Evolutionary conservation across 2,888 invertebrate genomes (phyloP).

Genomic region (Rhagonycha lutea): DNA sequence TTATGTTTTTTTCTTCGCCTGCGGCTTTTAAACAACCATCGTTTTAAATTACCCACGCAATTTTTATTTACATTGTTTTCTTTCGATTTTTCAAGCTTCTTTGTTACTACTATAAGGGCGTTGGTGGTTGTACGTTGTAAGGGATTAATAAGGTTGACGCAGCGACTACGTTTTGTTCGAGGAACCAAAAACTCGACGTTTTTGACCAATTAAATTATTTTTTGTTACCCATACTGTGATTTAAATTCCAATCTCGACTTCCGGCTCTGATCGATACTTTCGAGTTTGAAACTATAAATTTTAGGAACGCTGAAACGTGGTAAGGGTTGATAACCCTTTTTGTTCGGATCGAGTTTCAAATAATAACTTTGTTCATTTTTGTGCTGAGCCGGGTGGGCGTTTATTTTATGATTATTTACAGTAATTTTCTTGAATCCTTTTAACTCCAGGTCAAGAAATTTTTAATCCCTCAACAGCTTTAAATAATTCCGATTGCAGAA

Average conservation of each 20-base stretch:
- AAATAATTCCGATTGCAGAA: neutral
- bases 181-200: neutral
- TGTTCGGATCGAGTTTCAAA: neutral
- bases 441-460: neutral
- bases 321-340: neutral
- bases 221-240: neutral
- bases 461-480: neutral
- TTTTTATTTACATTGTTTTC: neutral
- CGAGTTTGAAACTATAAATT: neutral
- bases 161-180: neutral
- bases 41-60: neutral
- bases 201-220: neutral
- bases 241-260: neutral
- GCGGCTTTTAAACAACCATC: neutral
- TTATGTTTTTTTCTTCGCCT: neutral
- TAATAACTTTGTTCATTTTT: neutral
- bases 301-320: neutral
- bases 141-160: neutral
- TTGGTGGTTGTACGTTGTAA: neutral
- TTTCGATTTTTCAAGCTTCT: neutral
- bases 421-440: neutral
- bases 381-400: neutral
- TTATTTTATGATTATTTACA: neutral
- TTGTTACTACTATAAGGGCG: neutral
- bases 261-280: neutral